These are phyloP conservation scores for Cromileptes altivelis DNA, from an alignment of 2,113 vertebrate species.

Conservation along the genomic window DNA sequence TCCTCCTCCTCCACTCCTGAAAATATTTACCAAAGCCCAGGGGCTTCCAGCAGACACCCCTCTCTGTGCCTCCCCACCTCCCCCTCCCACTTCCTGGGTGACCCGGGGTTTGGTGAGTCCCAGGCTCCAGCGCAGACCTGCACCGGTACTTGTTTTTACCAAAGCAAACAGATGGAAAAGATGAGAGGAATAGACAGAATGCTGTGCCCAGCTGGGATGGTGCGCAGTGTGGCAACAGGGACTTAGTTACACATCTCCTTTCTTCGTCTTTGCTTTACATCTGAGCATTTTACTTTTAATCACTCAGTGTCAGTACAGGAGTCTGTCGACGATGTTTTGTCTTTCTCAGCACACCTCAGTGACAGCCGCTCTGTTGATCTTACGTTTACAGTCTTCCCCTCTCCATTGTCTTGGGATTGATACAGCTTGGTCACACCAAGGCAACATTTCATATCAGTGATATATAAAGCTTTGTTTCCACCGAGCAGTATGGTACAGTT, in stretches of 20 bases:
- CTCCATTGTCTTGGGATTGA: slow-evolving; percentile 27
- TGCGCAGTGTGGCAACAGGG: slow-evolving; percentile 26
- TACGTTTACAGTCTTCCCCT: slow-evolving; percentile 31
- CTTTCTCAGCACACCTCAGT: slow-evolving; percentile 14
- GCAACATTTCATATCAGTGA: slow-evolving; percentile 50
- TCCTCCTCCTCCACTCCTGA: slow-evolving; percentile 36
- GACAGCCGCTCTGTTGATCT: slow-evolving; percentile 36
- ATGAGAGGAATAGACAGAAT: slow-evolving; percentile 16
- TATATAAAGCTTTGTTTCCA: no score
- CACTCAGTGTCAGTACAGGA: slow-evolving; percentile 13
- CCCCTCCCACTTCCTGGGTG: slow-evolving; percentile 35
- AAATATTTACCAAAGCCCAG: slow-evolving; percentile 75
- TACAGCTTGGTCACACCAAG: slow-evolving; percentile 23
- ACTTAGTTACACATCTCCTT: slow-evolving; percentile 22
- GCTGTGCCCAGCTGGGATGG: slow-evolving; percentile 37
- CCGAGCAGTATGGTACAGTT: no score
- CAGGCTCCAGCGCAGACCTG: slow-evolving; percentile 51
- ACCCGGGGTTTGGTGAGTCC: slow-evolving; percentile 49
- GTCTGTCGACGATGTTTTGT: slow-evolving; percentile 2
- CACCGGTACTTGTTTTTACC: slow-evolving; percentile 36
- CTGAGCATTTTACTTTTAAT: slow-evolving; percentile 37
- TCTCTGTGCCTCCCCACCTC: slow-evolving; percentile 13
- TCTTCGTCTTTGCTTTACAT: slow-evolving; percentile 43
- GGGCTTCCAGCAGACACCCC: slow-evolving; percentile 51
- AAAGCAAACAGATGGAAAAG: slow-evolving; percentile 63